Evolutionary conservation across 2,888 invertebrate species (phyloP).

Genomic region (Pachycephus smyrnensis): DNA sequence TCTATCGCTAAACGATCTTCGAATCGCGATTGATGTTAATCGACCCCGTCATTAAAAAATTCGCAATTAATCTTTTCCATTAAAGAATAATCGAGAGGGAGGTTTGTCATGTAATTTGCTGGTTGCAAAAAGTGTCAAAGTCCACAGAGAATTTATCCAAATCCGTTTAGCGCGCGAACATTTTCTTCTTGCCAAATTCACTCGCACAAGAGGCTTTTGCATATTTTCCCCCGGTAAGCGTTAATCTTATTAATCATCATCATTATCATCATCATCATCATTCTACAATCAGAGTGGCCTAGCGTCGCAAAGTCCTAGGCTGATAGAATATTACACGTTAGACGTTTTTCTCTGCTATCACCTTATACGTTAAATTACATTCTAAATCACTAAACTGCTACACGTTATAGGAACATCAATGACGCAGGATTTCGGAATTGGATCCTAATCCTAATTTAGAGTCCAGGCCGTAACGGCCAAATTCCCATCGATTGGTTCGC

Average conservation of each 20-base stretch:
- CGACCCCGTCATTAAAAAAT: not conserved
- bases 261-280: too few species aligned
- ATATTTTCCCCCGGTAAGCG: conserved; percentile 12
- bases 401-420: not conserved
- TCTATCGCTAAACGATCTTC: not conserved
- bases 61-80: not conserved
- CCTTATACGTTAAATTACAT: conserved; percentile 23
- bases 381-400: not conserved
- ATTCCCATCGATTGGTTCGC: not conserved
- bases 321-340: conserved; percentile 28
- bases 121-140: conserved; percentile 36
- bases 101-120: conserved; percentile 41
- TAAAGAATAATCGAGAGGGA: conserved; percentile 18
- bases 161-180: not conserved
- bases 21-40: not conserved
- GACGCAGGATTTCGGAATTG: not conserved
- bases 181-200: not conserved
- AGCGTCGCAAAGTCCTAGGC: not conserved
- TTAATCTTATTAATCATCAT: not conserved
- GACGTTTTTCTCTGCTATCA: conserved; percentile 33
- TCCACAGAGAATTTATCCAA: not conserved
- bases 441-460: not conserved
- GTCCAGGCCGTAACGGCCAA: not conserved
- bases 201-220: conserved; percentile 7
- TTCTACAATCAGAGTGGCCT: not conserved